Evolutionary conservation across 2,888 invertebrate species (phyloP), one percentile per base, ranked within the genome.

Genomic region (Pandemis cinnamomeana): DNA sequence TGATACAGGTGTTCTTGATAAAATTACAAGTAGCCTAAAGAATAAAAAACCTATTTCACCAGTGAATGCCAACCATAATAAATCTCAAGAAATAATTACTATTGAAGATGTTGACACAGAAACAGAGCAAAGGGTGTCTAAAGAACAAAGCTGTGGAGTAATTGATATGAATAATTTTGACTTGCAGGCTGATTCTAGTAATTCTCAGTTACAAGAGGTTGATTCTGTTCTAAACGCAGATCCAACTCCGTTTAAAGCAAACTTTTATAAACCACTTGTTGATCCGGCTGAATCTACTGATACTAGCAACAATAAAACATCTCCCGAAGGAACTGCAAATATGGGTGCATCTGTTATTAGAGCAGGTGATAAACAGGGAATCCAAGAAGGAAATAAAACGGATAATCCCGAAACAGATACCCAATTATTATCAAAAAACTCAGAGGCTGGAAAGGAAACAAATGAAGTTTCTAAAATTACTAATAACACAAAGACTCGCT

Each of bases 241-340:
- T 36, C 48, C 58, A 15, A 67, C 75, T 61, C 72, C 76, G 27
- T 83, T 85, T 75, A 82, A 80, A 78, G 86, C 91, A 2, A 91
- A 92, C 67, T 91, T 91, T 79, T 91, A 91, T 77, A 90, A 87
- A 77, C 85, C 87, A n/a, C 71, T 85, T 63, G 67, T 70, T 53
- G 80, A 77, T 75, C 74, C 62, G 42, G 53, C 66, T 8, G 67
- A 69, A 75, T 62, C 51, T 61, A 69, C 55, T 48, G 48, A 71
- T 53, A 41, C 27, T 5, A 41, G 44, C 13, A 63, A 36, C 63
- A 36, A 13, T 15, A 67, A 77, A 63, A 76, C 72, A 36, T 44
- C 42, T n/a, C 27, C 11, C 7, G 48, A 60, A 6, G 51, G 70
- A 36, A 36, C 64, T 51, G 61, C 15, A 6, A 11, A 41, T 41